Evolutionary conservation across 2,797 vertebrate species (phyloP).

Genomic region (Steatocranus sp.): DNA sequence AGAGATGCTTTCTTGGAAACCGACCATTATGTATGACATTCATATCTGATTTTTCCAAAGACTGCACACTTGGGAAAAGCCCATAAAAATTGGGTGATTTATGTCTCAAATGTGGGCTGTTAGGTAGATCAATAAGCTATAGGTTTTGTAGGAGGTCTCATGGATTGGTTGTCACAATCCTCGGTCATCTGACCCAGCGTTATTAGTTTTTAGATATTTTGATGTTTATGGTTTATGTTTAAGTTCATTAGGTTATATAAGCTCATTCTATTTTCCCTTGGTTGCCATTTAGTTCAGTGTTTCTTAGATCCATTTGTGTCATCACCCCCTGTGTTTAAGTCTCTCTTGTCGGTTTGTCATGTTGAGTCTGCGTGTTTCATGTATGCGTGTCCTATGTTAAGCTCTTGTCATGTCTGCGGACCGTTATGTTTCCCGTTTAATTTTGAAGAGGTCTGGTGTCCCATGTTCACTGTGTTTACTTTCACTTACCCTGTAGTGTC

Average conservation of each 20-base stretch:
- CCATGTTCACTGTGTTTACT: neutral
- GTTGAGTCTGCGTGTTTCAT: neutral
- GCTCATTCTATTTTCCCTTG: neutral
- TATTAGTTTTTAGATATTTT: neutral
- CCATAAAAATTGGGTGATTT: neutral
- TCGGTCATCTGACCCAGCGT: neutral
- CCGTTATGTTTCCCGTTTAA: neutral
- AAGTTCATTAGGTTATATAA: neutral
- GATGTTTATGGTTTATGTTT: neutral
- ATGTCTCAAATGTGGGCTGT: neutral
- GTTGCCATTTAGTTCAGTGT: neutral
- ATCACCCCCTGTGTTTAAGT: neutral
- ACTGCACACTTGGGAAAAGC: neutral
- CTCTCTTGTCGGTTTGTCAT: neutral
- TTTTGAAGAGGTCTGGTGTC: neutral
- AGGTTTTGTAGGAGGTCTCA: neutral
- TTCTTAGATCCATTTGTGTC: neutral
- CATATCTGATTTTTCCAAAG: neutral
- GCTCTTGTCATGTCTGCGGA: neutral
- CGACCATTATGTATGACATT: neutral
- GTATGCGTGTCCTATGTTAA: neutral
- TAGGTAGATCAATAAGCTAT: conserved; percentile 1
- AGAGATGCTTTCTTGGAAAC: conserved; percentile 6
- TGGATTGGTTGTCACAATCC: neutral
- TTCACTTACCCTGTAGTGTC: neutral